phyloP scores from a whole-genome alignment of 2,888 invertebrate species.

The Tetramorium bicarinatum region DNA sequence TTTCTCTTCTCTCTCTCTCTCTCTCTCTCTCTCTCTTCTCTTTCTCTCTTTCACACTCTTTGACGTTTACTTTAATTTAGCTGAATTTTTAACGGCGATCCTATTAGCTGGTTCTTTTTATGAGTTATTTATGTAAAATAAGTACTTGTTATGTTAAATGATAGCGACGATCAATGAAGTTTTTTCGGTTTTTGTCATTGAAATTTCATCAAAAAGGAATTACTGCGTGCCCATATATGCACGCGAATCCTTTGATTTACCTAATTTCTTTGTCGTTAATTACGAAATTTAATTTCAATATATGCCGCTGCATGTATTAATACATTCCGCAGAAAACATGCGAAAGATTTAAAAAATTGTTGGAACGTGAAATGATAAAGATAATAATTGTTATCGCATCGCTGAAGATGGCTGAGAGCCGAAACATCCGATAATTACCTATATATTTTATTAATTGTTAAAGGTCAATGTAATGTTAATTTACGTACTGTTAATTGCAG shows the following conservation, averaged over 20 bases:
- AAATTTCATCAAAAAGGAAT: background rate
- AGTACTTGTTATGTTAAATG: slow-evolving; percentile 2
- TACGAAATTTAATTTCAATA: slow-evolving; percentile 28
- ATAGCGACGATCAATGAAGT: background rate
- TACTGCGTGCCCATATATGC: background rate
- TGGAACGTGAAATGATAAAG: slow-evolving; percentile 24
- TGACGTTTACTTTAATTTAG: slow-evolving; percentile 37
- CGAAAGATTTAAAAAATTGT: slow-evolving; percentile 11
- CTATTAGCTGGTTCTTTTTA: background rate
- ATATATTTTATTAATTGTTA: too few relatives aligned
- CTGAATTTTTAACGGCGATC: slow-evolving; percentile 14
- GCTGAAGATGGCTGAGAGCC: too few relatives aligned
- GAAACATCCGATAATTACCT: too few relatives aligned
- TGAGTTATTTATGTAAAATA: background rate
- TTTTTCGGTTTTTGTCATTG: background rate
- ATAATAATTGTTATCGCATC: background rate
- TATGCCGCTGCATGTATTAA: slow-evolving; percentile 12
- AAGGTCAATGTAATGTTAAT: too few relatives aligned
- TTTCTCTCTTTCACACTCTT: background rate
- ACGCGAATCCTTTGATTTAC: slow-evolving; percentile 6
- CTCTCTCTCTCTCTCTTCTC: too few relatives aligned
- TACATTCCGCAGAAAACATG: background rate
- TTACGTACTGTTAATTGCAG: too few relatives aligned
- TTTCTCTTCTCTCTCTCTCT: background rate
- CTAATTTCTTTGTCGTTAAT: slow-evolving; percentile 2